A percentile compares a stretch with the other conserved stretches of the same genome.
Evolutionary conservation across 2,888 invertebrate species (phyloP).

Genomic region (Timandra comae): DNA sequence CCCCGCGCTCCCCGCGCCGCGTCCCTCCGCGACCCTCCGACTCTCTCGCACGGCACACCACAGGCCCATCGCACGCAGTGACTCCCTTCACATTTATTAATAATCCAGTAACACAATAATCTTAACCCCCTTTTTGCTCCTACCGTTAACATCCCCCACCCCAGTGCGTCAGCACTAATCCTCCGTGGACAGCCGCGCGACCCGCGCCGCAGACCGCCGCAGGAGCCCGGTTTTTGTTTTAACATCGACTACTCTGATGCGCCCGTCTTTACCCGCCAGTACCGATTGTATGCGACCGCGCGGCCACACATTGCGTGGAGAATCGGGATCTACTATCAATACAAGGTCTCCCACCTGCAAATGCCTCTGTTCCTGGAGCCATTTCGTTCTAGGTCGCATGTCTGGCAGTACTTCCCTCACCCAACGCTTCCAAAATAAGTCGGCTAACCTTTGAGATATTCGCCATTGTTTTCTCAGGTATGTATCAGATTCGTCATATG

Average conservation of each 20-base stretch:
- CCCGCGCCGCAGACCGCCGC: constrained; percentile 20
- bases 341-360: constrained; percentile 8
- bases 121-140: no score
- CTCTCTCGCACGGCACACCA: no score
- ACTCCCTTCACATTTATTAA: no score
- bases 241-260: constrained; percentile 22
- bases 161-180: no score
- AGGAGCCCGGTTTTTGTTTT: constrained; percentile 17
- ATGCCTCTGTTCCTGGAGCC: constrained; percentile 1
- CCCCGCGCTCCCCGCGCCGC: no score
- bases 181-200: constrained; percentile 6
- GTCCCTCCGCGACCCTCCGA: no score
- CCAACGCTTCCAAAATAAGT: constrained; percentile 20
- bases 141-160: constrained; percentile 2
- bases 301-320: constrained; percentile 3
- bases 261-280: constrained; percentile 19
- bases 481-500: constrained; percentile 6
- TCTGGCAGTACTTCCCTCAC: not conserved
- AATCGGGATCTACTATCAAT: constrained; percentile 1
- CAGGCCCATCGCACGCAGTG: no score
- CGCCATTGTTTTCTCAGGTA: constrained; percentile 5
- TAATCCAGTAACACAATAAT: no score
- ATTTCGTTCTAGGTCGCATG: not conserved
- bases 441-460: constrained; percentile 9
- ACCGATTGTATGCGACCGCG: not conserved